These are phyloP conservation scores for Drosophila burlai DNA, from an alignment of 1,140 invertebrate genomes.

Conservation along the genomic window DNA sequence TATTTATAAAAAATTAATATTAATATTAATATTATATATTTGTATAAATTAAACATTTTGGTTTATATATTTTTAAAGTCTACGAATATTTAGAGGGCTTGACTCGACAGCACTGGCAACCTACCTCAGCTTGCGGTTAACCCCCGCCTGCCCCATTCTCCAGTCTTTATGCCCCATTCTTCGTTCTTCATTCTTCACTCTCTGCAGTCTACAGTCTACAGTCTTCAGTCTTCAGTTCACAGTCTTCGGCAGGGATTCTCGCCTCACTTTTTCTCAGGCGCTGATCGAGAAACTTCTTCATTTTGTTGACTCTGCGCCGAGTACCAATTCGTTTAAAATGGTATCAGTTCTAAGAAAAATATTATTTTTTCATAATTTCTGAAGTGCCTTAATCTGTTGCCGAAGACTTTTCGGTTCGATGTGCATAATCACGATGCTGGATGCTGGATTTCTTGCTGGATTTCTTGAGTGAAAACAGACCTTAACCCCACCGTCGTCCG, in stretches of 20 bases:
- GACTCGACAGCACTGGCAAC: conserved; percentile 18
- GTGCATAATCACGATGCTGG: conserved; percentile 71
- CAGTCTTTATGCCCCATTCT: neutral
- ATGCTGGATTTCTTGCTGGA: conserved; percentile 2
- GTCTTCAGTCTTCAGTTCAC: neutral
- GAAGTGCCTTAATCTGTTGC: conserved; percentile 82
- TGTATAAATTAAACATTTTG: neutral
- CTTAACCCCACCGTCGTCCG: neutral
- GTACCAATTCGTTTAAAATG: conserved; percentile 85
- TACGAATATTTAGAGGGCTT: neutral
- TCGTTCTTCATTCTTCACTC: neutral
- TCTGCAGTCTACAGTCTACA: conserved; percentile 4
- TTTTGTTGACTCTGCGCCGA: conserved; percentile 64
- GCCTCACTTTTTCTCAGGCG: conserved; percentile 56
- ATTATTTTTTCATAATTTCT: conserved; percentile 85
- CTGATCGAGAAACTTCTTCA: conserved; percentile 68
- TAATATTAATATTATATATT: neutral
- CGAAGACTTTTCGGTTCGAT: conserved; percentile 54
- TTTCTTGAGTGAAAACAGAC: conserved; percentile 53
- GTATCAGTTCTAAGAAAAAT: conserved; percentile 84
- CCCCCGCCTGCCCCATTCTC: conserved; percentile 1
- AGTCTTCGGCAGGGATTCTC: conserved; percentile 15
- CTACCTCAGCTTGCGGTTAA: conserved; percentile 21
- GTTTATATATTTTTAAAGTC: neutral
- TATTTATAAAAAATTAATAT: no score